These are phyloP conservation scores for Betta splendens DNA, from an alignment of 2,797 vertebrate species.

Conservation along the genomic window DNA sequence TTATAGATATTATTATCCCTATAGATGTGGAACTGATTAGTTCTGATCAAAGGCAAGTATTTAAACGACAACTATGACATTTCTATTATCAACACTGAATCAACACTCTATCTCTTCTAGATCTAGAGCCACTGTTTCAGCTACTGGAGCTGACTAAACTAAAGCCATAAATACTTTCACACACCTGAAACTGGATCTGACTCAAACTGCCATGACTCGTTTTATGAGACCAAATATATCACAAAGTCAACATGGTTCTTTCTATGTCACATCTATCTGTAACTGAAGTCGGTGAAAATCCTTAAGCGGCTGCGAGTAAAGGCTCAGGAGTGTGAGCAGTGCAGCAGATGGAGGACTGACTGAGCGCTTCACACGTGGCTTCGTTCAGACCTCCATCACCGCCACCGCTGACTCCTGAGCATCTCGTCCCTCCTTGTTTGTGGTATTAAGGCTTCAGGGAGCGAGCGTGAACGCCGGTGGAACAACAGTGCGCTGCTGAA, in stretches of 20 bases:
- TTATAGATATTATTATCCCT: no score
- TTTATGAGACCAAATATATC: slow-evolving; percentile 36
- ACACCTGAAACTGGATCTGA: slow-evolving; percentile 9
- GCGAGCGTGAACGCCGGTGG: slow-evolving; percentile 36
- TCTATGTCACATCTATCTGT: slow-evolving; percentile 13
- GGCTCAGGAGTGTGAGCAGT: slow-evolving; percentile 22
- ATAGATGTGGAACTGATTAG: slow-evolving; percentile 30
- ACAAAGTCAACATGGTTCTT: slow-evolving; percentile 18
- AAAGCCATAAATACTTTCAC: slow-evolving; percentile 7
- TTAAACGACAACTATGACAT: no score
- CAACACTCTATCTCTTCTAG: no score
- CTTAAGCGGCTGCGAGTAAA: slow-evolving; percentile 31
- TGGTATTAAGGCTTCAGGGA: no score
- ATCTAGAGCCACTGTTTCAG: no score
- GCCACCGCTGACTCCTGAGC: slow-evolving; percentile 15
- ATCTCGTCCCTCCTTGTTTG: slow-evolving; percentile 19
- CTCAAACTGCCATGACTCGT: slow-evolving; percentile 7
- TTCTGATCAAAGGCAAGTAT: slow-evolving; percentile 27
- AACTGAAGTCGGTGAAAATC: slow-evolving; percentile 28
- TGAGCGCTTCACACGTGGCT: slow-evolving; percentile 38
- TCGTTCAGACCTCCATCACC: slow-evolving; percentile 1
- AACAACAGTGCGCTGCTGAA: slow-evolving; percentile 76
- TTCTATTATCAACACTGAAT: no score
- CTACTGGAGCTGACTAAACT: no score
- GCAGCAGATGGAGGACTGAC: slow-evolving; percentile 32